Conservation (phyloP, 2,797 vertebrate species). For the Paratrypauchen microcephalus region DNA sequence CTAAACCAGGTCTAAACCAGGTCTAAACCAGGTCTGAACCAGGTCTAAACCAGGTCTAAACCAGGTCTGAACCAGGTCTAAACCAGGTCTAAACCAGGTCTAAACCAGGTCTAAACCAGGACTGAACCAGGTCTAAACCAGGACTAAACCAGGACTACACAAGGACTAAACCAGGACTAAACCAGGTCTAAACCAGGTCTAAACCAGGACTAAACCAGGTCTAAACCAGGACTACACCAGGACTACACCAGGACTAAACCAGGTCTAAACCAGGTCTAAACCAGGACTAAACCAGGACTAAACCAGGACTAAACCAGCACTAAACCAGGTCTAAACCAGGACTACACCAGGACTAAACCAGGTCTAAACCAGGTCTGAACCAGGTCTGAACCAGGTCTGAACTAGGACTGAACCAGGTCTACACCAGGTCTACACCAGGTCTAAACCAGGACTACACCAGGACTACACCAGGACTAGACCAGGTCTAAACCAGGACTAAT, state of each 20-base stretch:
- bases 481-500: neutral
- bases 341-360: neutral
- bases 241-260: neutral
- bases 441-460: neutral
- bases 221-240: neutral
- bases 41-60: neutral
- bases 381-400: no score
- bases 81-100: neutral
- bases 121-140: neutral
- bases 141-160: conserved; percentile 46
- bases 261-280: neutral
- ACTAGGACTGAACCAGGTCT: neutral
- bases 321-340: neutral
- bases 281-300: neutral
- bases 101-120: no score
- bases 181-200: neutral
- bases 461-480: conserved; percentile 54
- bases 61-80: neutral
- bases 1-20: neutral
- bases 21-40: no score
- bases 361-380: neutral
- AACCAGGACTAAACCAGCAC: no score
- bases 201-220: neutral
- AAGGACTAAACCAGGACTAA: no score
- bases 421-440: neutral